phyloP scores from a whole-genome alignment of 2,113 vertebrate species.

The Hystrix brachyura region DNA sequence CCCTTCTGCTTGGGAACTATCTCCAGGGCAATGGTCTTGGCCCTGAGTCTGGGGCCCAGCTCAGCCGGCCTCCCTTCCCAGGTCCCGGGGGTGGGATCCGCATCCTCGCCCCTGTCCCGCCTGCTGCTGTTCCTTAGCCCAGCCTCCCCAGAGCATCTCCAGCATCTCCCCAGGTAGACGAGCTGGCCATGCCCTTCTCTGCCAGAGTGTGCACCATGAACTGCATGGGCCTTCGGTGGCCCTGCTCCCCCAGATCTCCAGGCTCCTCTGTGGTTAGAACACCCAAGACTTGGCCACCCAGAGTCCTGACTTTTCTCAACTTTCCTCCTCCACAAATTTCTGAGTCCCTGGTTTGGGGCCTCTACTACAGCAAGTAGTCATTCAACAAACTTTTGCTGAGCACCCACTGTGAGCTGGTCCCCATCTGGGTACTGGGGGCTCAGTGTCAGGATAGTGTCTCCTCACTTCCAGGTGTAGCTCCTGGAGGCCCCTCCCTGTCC shows the following conservation, averaged over 20 bases:
- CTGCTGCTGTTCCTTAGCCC: accelerated
- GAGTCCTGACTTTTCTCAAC: accelerated
- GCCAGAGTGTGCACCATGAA: no score
- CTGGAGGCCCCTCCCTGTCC: background rate
- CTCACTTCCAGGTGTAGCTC: background rate
- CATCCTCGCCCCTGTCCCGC: background rate
- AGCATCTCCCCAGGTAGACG: background rate
- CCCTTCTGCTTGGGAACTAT: background rate
- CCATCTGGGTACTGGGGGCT: background rate
- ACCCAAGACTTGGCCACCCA: background rate
- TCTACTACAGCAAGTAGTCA: background rate
- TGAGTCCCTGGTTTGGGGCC: accelerated
- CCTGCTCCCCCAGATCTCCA: no score
- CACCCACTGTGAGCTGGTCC: background rate
- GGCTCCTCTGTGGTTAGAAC: no score
- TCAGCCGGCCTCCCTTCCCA: background rate
- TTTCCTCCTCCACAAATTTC: background rate
- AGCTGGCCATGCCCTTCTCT: background rate
- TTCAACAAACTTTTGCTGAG: background rate
- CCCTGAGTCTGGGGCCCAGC: background rate
- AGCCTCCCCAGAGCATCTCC: accelerated
- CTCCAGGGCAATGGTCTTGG: background rate
- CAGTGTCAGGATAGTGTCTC: background rate
- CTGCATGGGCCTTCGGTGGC: accelerated
- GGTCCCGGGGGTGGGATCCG: background rate